Evolutionary conservation across 2,797 vertebrate species (phyloP).

Genomic region (Schizopygopsis pylzovi): DNA sequence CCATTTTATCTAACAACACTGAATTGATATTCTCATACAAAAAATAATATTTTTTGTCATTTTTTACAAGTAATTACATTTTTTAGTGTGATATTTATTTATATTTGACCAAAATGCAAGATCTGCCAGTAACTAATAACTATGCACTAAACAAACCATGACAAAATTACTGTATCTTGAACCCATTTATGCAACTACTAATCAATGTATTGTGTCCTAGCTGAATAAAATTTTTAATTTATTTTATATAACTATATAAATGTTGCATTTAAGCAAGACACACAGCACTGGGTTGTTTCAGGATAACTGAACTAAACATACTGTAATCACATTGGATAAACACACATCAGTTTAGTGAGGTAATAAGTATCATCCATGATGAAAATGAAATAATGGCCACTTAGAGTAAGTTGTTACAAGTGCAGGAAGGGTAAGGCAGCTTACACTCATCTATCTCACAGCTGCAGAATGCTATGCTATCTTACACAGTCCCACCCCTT

Average conservation of each 20-base stretch:
- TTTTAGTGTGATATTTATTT: not conserved
- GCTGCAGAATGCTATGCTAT: constrained; percentile 58
- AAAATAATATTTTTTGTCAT: not conserved
- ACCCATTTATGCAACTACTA: not conserved
- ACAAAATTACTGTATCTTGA: not conserved
- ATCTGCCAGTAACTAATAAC: not conserved
- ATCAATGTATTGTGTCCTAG: not conserved
- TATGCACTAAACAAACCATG: not conserved
- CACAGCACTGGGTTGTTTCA: not conserved
- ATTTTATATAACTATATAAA: not conserved
- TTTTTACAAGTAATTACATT: no score
- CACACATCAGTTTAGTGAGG: not conserved
- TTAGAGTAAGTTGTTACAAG: not conserved
- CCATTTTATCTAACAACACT: not conserved
- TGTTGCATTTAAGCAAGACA: not conserved
- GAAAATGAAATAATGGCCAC: not conserved
- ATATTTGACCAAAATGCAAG: no score
- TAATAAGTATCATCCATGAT: not conserved
- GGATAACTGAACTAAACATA: not conserved
- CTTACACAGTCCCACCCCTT: constrained; percentile 34
- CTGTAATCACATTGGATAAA: not conserved
- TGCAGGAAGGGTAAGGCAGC: constrained; percentile 43
- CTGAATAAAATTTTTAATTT: not conserved
- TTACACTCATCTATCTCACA: constrained; percentile 56
- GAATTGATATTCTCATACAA: not conserved